These are phyloP conservation scores for Cremastinae sp. DNA, from an alignment of 2,888 invertebrate genomes.

Conservation along the genomic window DNA sequence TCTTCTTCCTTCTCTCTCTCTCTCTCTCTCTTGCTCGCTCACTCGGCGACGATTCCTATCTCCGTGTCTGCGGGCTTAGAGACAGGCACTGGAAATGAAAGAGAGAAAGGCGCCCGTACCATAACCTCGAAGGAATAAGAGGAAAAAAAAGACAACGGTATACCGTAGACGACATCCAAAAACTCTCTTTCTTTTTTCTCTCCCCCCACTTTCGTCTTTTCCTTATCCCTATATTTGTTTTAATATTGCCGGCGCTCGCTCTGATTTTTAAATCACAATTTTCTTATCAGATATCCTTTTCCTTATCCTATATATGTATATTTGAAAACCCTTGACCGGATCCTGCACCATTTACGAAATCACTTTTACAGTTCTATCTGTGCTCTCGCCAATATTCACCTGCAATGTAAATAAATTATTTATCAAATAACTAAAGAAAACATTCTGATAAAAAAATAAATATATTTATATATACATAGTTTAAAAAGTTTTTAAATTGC, in stretches of 20 bases:
- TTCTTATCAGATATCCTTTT: too few relatives aligned
- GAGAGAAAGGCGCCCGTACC: constrained; percentile 57
- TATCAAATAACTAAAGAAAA: too few relatives aligned
- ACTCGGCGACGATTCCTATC: constrained; percentile 37
- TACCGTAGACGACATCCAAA: constrained; percentile 51
- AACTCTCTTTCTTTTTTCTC: constrained; percentile 16
- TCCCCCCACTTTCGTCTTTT: background rate
- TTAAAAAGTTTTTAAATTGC: too few relatives aligned
- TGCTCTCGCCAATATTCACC: too few relatives aligned
- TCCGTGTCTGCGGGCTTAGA: constrained; percentile 47
- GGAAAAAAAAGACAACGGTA: constrained; percentile 55
- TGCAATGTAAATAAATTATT: too few relatives aligned
- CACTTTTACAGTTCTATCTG: too few relatives aligned
- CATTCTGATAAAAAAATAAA: too few relatives aligned
- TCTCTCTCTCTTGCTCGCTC: constrained; percentile 2
- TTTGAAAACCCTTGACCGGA: too few relatives aligned
- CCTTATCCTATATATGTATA: too few relatives aligned
- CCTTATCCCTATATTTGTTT: constrained; percentile 5
- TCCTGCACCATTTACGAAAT: too few relatives aligned
- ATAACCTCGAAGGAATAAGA: constrained; percentile 46
- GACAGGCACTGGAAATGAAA: constrained; percentile 56
- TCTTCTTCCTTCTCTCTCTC: constrained; percentile 23
- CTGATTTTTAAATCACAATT: background rate
- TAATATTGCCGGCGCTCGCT: background rate
- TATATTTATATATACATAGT: too few relatives aligned